phyloP scores from a whole-genome alignment of 2,797 vertebrate species.

The Varecia variegata region DNA sequence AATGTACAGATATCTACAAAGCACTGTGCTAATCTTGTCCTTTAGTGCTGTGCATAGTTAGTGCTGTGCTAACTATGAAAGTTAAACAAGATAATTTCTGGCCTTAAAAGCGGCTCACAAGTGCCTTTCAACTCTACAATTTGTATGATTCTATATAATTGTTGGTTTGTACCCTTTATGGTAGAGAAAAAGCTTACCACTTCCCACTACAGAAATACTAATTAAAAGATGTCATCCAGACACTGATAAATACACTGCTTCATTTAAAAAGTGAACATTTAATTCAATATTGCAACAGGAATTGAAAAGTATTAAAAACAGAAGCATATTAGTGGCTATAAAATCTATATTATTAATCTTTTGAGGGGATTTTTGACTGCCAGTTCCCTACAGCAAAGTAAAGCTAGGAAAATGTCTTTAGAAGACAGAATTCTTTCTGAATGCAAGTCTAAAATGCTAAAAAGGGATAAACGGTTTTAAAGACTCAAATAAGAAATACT shows the following conservation, averaged over 20 bases:
- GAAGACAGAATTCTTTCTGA: slow-evolving; percentile 39
- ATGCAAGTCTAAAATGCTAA: slow-evolving; percentile 49
- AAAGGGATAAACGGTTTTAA: slow-evolving; percentile 29
- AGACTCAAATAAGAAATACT: slow-evolving; percentile 19
- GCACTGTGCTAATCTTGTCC: background rate
- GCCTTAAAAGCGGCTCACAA: background rate
- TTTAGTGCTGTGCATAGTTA: background rate
- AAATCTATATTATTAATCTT: background rate
- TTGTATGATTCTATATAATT: background rate
- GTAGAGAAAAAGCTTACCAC: background rate
- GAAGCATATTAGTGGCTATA: slow-evolving; percentile 28
- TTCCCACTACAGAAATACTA: background rate
- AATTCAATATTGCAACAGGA: slow-evolving; percentile 55
- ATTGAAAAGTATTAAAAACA: slow-evolving; percentile 56
- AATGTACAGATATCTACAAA: slow-evolving; percentile 10
- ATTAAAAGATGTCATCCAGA: slow-evolving; percentile 1
- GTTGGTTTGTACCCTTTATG: background rate
- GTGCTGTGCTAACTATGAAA: background rate
- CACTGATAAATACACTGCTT: slow-evolving; percentile 4
- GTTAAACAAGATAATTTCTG: background rate
- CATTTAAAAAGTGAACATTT: slow-evolving; percentile 61
- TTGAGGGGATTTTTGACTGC: background rate
- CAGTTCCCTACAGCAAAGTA: background rate
- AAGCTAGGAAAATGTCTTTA: slow-evolving; percentile 40
- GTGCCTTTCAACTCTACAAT: background rate